Conservation (phyloP, 2,888 invertebrate species). For the Xanthorhoe designata region DNA sequence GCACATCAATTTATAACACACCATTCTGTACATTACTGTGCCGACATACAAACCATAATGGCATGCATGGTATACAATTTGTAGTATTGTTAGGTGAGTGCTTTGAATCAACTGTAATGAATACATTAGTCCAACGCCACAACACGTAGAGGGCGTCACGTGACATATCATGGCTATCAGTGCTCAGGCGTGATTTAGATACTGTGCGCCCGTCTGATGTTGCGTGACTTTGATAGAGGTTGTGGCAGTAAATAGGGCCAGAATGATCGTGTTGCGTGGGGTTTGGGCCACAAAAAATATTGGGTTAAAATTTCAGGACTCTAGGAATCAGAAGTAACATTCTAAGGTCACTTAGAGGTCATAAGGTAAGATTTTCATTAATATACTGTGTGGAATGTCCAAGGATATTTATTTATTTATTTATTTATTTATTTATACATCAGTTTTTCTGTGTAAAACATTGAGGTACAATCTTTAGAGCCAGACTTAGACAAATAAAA, state of each 20-base stretch:
- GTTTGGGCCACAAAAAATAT: not conserved
- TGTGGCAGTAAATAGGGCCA: conserved; percentile 10
- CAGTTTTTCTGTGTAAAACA: too few species aligned
- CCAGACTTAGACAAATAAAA: too few species aligned
- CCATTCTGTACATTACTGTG: conserved; percentile 22
- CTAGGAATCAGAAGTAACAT: too few species aligned
- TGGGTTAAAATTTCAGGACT: not conserved
- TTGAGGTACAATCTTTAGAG: too few species aligned
- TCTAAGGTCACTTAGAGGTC: too few species aligned
- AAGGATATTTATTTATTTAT: too few species aligned
- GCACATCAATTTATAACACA: conserved; percentile 24
- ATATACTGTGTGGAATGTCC: too few species aligned
- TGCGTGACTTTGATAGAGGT: conserved; percentile 41
- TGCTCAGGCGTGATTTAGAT: conserved; percentile 37
- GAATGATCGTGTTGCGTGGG: not conserved
- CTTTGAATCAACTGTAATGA: conserved; percentile 45
- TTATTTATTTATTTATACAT: too few species aligned
- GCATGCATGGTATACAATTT: conserved; percentile 28
- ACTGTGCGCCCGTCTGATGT: conserved; percentile 33
- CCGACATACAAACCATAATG: conserved; percentile 23
- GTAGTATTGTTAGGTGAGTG: conserved; percentile 40
- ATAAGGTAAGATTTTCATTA: too few species aligned
- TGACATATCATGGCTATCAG: conserved; percentile 38
- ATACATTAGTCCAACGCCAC: conserved; percentile 43
- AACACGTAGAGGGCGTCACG: conserved; percentile 32